phyloP scores from a whole-genome alignment of 2,888 invertebrate species.

The Euspilapteryx auroguttella region DNA sequence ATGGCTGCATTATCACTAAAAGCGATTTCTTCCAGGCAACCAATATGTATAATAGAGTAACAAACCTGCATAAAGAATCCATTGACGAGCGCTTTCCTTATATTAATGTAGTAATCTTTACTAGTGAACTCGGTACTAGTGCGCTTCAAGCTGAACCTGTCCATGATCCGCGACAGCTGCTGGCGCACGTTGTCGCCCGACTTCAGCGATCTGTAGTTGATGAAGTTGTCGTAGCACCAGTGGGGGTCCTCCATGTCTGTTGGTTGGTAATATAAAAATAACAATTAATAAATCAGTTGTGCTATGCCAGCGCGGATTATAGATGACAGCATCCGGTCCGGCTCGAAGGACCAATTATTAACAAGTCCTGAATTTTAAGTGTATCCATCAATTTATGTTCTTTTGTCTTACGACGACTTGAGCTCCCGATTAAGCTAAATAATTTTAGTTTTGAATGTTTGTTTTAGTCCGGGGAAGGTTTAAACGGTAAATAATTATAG shows the following conservation, averaged over 20 bases:
- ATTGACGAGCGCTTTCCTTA: slow-evolving; percentile 95
- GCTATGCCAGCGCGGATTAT: too few species aligned
- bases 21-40: too few species aligned
- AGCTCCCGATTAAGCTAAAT: background rate
- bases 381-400: background rate
- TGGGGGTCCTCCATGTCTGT: slow-evolving; percentile 97
- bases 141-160: slow-evolving; percentile 86
- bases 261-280: too few species aligned
- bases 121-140: slow-evolving; percentile 98
- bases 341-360: too few species aligned
- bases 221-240: slow-evolving; percentile 99
- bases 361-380: too few species aligned
- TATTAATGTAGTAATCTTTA: slow-evolving; percentile 98
- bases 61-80: slow-evolving; percentile 99
- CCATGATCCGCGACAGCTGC: slow-evolving; percentile 98
- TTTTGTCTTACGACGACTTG: background rate
- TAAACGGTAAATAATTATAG: slow-evolving; percentile 1
- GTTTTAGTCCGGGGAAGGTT: background rate
- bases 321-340: too few species aligned
- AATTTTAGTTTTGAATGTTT: background rate
- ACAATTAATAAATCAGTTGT: too few species aligned
- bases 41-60: background rate
- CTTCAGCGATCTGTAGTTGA: slow-evolving; percentile 97
- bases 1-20: too few species aligned
- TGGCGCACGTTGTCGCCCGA: slow-evolving; percentile 98